phyloP scores from a whole-genome alignment of 2,113 vertebrate genomes.

The Oreochromis niloticus region DNA sequence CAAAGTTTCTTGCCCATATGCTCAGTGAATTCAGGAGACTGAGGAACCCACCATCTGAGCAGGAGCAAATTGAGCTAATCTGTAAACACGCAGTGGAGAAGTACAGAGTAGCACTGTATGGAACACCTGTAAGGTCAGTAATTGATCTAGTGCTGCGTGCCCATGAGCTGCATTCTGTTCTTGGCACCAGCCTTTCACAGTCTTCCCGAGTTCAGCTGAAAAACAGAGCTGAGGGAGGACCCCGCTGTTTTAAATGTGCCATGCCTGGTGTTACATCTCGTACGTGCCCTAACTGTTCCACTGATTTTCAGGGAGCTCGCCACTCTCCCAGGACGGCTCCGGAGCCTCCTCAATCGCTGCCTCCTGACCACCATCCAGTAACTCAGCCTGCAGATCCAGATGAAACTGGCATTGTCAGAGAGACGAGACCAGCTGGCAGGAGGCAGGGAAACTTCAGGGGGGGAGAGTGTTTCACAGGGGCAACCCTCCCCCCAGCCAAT shows the following conservation, averaged over 20 bases:
- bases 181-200: neutral
- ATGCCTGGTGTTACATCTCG: neutral
- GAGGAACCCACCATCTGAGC: too few relatives aligned
- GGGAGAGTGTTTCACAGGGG: neutral
- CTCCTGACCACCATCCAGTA: accelerated
- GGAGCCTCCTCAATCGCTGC: neutral
- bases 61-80: too few relatives aligned
- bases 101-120: too few relatives aligned
- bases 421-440: neutral
- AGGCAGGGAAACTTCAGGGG: too few relatives aligned
- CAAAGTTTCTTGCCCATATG: too few relatives aligned
- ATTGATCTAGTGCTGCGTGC: too few relatives aligned
- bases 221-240: neutral
- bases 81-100: too few relatives aligned
- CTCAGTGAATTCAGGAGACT: too few relatives aligned
- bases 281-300: neutral
- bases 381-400: accelerated
- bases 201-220: neutral
- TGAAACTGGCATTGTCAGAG: accelerated
- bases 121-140: too few relatives aligned
- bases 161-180: neutral
- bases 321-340: neutral
- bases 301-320: neutral
- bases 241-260: neutral
- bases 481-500: neutral